Percentiles rank a stretch among this genome's conserved stretches.
phyloP scores from a whole-genome alignment of 2,888 invertebrate genomes.

The Spatulosminthurus flaviceps region DNA sequence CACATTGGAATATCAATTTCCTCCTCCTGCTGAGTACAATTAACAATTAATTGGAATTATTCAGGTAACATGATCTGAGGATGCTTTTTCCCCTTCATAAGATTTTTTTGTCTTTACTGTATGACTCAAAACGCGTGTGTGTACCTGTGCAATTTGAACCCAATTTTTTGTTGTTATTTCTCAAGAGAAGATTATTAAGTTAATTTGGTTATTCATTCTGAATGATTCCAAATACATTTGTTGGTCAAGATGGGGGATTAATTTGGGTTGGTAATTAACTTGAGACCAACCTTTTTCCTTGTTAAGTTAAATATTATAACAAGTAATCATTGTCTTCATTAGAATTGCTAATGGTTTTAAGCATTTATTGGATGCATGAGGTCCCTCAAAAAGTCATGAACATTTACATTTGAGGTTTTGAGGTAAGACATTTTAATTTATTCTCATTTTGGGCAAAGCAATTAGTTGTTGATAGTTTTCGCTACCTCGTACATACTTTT shows the following conservation, averaged over 20 bases:
- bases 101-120: neutral
- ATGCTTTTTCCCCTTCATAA: no score
- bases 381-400: neutral
- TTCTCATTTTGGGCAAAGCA: neutral
- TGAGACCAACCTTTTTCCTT: neutral
- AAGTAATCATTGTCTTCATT: neutral
- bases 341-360: constrained; percentile 3
- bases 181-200: no score
- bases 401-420: neutral
- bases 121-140: neutral
- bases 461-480: constrained; percentile 1
- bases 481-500: neutral
- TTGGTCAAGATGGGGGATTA: neutral
- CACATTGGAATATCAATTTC: neutral
- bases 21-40: neutral
- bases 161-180: neutral
- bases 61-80: neutral
- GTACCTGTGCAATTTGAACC: no score
- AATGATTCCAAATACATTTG: no score
- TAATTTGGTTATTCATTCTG: no score
- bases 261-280: neutral
- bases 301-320: neutral
- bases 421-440: neutral
- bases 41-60: constrained; percentile 13
- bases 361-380: neutral